Percentiles rank a stretch among this genome's conserved stretches.
Conservation (phyloP, 2,797 vertebrate species). For the Huso huso region DNA sequence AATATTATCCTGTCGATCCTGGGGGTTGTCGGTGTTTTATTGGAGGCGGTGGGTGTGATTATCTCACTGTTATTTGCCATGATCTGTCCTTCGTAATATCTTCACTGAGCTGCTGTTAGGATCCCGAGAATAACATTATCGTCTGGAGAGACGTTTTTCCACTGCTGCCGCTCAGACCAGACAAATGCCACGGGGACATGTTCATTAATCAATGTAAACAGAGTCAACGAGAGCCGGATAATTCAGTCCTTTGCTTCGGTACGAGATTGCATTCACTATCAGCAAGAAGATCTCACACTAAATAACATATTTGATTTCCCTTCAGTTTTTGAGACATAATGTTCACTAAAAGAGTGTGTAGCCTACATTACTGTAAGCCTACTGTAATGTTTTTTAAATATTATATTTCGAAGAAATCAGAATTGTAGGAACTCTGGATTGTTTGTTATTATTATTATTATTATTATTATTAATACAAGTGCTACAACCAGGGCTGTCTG, state of each 20-base stretch:
- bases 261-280: neutral
- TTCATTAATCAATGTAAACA: conserved; percentile 32
- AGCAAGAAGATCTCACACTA: too few species aligned
- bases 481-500: too few species aligned
- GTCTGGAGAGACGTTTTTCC: conserved; percentile 2
- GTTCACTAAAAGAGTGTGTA: too few species aligned
- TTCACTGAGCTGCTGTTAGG: conserved; percentile 12
- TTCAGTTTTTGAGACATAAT: too few species aligned
- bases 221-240: conserved; percentile 13
- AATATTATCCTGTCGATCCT: conserved; percentile 36
- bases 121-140: conserved; percentile 10
- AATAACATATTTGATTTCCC: too few species aligned
- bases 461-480: too few species aligned
- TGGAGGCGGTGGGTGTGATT: conserved; percentile 31
- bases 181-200: conserved; percentile 26
- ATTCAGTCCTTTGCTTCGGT: conserved; percentile 5
- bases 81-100: conserved; percentile 27
- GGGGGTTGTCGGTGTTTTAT: conserved; percentile 34
- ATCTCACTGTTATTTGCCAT: conserved; percentile 37
- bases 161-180: conserved; percentile 12
- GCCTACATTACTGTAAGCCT: too few species aligned
- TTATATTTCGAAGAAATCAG: too few species aligned
- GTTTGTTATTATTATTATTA: neutral
- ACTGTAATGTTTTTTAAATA: too few species aligned
- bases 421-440: too few species aligned